phyloP scores from a whole-genome alignment of 2,113 vertebrate genomes.

The Lampris megalopsis region DNA sequence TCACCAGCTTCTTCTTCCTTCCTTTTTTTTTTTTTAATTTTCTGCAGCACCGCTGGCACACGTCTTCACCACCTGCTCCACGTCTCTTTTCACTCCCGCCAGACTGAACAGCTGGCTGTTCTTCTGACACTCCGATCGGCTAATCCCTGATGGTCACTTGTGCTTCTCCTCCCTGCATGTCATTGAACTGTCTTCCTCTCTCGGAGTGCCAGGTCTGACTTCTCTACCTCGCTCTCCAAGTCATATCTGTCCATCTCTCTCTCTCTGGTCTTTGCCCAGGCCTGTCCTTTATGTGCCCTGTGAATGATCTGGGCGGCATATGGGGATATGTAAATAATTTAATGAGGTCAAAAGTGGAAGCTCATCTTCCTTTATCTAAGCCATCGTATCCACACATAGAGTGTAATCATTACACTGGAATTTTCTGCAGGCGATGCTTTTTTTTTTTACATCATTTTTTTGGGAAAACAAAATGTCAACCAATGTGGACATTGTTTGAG shows the following conservation, averaged over 20 bases:
- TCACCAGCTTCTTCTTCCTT: constrained; percentile 42
- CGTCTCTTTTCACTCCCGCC: constrained; percentile 71
- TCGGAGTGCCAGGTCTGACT: constrained; percentile 71
- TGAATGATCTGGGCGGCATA: constrained; percentile 75
- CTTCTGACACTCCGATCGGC: constrained; percentile 84
- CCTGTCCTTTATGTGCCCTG: constrained; percentile 75
- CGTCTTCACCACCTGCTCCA: constrained; percentile 79
- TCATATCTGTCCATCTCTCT: constrained; percentile 36
- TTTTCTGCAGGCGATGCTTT: no score
- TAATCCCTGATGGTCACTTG: constrained; percentile 85
- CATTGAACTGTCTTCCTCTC: constrained; percentile 80
- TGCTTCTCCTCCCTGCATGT: constrained; percentile 75
- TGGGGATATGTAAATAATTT: constrained; percentile 83
- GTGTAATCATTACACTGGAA: background rate
- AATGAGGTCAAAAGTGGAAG: constrained; percentile 81
- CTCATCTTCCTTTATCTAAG: constrained; percentile 28
- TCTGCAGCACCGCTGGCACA: constrained; percentile 80
- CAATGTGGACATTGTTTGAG: no score
- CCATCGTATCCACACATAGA: background rate
- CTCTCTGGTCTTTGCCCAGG: constrained; percentile 40
- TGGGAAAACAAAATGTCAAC: no score
- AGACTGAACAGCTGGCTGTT: constrained; percentile 83
- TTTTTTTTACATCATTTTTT: no score
- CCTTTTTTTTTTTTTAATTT: constrained; percentile 16
- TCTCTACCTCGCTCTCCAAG: constrained; percentile 52